Conservation (phyloP, 2,113 vertebrate species). For the Phalacrocorax brasilianus region DNA sequence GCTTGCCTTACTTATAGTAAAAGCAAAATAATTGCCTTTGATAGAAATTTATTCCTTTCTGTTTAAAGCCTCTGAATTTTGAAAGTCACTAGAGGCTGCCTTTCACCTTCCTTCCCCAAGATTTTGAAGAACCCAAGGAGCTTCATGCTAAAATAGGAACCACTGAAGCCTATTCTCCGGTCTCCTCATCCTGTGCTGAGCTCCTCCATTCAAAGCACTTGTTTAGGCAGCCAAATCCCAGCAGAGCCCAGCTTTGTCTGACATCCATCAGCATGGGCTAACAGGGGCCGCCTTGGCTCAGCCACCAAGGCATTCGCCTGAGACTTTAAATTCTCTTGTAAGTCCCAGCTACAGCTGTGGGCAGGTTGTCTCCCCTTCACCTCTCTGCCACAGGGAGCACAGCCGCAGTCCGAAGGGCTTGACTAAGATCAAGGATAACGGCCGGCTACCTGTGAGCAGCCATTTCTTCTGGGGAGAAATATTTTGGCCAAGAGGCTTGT, state of each 20-base stretch:
- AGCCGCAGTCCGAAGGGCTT: neutral
- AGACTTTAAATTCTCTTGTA: neutral
- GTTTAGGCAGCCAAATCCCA: neutral
- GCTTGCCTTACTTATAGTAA: neutral
- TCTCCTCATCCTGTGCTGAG: neutral
- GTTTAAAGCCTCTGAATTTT: slow-evolving; percentile 16
- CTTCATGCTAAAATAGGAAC: neutral
- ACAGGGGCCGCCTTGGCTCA: neutral
- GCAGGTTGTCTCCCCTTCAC: neutral
- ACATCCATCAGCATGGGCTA: fast-evolving
- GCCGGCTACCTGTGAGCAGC: neutral
- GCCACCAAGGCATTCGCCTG: neutral
- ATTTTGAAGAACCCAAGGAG: neutral
- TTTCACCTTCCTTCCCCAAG: neutral
- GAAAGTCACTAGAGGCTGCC: neutral
- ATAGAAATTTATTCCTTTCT: neutral
- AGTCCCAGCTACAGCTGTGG: neutral
- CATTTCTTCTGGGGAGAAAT: neutral
- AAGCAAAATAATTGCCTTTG: slow-evolving; percentile 13
- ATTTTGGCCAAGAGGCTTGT: neutral
- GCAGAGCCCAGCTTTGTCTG: neutral
- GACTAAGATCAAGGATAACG: neutral
- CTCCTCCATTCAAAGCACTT: neutral
- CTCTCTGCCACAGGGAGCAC: neutral
- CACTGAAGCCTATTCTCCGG: neutral